Conservation (phyloP, 2,113 vertebrate species). For the Vidua macroura region DNA sequence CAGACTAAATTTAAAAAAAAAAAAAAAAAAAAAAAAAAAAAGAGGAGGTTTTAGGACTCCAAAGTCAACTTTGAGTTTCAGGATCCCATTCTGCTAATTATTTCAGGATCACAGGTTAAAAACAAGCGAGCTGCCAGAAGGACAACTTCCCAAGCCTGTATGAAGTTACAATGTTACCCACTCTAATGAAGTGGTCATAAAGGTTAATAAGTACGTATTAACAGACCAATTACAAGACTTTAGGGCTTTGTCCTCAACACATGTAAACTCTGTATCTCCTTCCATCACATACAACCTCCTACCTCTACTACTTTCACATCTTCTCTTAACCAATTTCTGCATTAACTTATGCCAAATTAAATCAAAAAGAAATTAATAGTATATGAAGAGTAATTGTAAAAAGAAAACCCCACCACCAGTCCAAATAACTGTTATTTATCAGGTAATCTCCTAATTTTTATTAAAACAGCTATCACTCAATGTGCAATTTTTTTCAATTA, state of each 20-base stretch:
- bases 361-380: background rate
- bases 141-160: background rate
- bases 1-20: background rate
- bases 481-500: too few relatives aligned
- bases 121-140: background rate
- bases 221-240: background rate
- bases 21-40: background rate
- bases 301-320: background rate
- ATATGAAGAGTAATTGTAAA: background rate
- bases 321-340: background rate
- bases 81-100: background rate
- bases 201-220: background rate
- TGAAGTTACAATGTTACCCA: background rate
- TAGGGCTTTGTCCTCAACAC: background rate
- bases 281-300: background rate
- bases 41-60: background rate
- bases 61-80: background rate
- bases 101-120: background rate
- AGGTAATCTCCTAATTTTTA: background rate
- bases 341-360: background rate
- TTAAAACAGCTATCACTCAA: background rate
- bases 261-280: background rate
- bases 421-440: background rate
- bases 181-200: background rate
- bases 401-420: background rate